phyloP scores from a whole-genome alignment of 2,113 vertebrate species.

The Pterocles gutturalis region DNA sequence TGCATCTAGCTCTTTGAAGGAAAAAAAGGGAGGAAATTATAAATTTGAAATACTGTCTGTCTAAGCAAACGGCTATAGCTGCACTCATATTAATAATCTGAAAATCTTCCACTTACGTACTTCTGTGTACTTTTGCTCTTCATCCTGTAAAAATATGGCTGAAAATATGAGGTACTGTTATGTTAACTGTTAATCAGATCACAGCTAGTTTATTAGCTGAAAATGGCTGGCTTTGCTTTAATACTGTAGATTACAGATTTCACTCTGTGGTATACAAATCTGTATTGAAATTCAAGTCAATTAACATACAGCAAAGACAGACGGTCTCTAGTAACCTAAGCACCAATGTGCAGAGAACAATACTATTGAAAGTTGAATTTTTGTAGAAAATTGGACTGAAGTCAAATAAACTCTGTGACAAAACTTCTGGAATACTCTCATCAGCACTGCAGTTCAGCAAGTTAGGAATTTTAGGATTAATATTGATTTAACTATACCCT shows the following conservation, averaged over 20 bases:
- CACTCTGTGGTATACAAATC: background rate
- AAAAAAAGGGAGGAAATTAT: background rate
- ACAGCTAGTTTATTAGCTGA: background rate
- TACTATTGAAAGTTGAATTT: background rate
- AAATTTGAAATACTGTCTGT: background rate
- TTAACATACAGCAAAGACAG: background rate
- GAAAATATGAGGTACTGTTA: background rate
- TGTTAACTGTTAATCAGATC: background rate
- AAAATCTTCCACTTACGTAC: background rate
- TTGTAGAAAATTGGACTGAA: background rate
- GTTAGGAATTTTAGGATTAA: background rate
- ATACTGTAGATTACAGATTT: background rate
- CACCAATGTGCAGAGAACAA: background rate
- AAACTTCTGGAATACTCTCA: background rate
- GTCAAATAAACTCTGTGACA: background rate
- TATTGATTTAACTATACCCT: background rate
- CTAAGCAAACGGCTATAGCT: background rate
- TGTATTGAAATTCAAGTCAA: background rate
- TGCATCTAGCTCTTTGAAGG: background rate
- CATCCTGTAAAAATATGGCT: background rate
- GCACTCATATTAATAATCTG: background rate
- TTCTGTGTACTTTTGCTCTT: background rate
- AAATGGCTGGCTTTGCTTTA: slow-evolving; percentile 4
- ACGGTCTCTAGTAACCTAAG: background rate
- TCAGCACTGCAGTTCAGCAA: background rate